Base-by-base conservation (phyloP, 2,797 vertebrate genomes). In the Coranthus polyacanthus region DNA sequence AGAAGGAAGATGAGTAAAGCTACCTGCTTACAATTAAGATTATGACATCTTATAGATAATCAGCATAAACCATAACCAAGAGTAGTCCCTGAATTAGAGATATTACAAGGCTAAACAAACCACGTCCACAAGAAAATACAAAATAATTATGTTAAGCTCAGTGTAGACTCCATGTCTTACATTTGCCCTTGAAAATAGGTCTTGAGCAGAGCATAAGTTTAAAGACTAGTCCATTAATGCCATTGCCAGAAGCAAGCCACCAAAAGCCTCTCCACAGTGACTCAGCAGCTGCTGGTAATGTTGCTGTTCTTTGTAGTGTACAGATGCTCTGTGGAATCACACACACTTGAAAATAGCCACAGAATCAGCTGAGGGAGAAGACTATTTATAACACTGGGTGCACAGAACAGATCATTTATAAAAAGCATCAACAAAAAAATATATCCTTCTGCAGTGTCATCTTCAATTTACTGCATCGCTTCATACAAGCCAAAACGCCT, bases 361-460 rank as follows among this genome's bases (percentile, higher is more conserved):
- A 84, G 41, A 73, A 75, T 79, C 74, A 90, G 76, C 68, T 72
- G 67, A 77, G 29, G 59, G 45, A 66, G n/a, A 68, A 29, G 15
- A 57, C 59, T 89, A 89, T 81, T 88, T 88, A 85, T 85, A 87
- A 78, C 49, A 68, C 24, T 1, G 60, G 37, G 12, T 65, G 43
- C 39, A 69, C 18, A 82, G 49, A 81, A 54, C 16, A 46, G 52
- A 81, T 81, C 36, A 41, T 42, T 77, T 45, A 56, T 60, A 64
- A 85, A 82, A 78, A 53, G 7, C 51, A 72, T 54, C 2, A 69
- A 72, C 20, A 82, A 47, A 73, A 79, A 68, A 39, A 4, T 79
- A 72, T 37, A 53, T 15, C 58, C 45, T 70, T 81, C 54, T 62
- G 38, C 54, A 58, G 65, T 37, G 1, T 77, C 75, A 55, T 72